Conservation (phyloP, 2,113 vertebrate species). For the Lagopus muta region DNA sequence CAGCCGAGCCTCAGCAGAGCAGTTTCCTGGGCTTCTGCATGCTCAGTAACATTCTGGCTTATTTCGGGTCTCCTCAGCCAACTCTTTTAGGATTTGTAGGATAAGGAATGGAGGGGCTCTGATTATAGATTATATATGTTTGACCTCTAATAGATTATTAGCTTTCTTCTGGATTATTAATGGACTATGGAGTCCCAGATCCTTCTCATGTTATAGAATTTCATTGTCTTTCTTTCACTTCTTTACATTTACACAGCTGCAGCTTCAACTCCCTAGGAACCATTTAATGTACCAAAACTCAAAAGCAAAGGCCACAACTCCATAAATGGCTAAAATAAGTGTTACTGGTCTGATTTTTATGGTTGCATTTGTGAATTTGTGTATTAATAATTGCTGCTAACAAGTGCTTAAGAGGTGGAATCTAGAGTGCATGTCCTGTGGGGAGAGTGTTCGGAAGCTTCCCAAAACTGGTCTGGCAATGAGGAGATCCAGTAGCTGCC, state of each 20-base stretch:
- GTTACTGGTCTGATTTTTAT: not conserved
- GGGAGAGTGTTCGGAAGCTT: not conserved
- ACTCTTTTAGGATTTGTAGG: not conserved
- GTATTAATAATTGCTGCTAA: not conserved
- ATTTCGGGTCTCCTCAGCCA: not conserved
- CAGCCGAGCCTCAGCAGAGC: not conserved
- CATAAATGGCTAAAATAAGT: not conserved
- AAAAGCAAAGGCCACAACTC: not conserved
- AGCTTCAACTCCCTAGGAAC: not conserved
- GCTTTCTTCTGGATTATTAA: not conserved
- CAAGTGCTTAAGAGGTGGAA: not conserved
- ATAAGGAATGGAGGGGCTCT: not conserved
- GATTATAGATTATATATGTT: not conserved
- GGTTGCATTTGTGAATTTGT: not conserved
- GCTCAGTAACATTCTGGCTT: not conserved
- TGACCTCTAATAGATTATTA: not conserved
- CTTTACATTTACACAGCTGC: not conserved
- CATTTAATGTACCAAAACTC: not conserved
- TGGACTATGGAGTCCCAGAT: not conserved
- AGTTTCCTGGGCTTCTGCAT: not conserved
- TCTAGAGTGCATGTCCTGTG: not conserved
- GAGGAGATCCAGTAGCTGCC: not conserved
- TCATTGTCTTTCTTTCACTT: not conserved
- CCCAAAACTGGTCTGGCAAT: not conserved
- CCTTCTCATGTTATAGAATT: not conserved